These are phyloP conservation scores for Alca torda DNA, from an alignment of 2,797 vertebrate species.

Conservation along the genomic window DNA sequence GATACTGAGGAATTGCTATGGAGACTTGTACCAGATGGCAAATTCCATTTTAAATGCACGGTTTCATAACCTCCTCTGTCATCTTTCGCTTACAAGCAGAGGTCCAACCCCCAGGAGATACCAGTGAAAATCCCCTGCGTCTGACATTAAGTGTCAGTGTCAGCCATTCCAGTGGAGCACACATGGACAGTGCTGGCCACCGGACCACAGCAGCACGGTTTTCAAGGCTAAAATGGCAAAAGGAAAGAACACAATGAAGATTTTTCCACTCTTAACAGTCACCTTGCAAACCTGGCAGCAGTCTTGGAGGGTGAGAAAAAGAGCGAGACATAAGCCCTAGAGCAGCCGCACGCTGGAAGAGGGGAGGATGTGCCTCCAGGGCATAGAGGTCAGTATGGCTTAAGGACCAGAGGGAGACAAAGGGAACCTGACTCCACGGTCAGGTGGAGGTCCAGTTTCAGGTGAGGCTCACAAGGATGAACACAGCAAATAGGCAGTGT, in stretches of 20 bases:
- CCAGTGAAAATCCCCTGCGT: background rate
- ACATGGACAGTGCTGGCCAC: too few species aligned
- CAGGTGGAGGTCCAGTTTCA: background rate
- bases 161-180: background rate
- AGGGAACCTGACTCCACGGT: background rate
- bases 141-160: background rate
- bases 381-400: background rate
- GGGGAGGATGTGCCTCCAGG: background rate
- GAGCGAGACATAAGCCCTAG: background rate
- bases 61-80: background rate
- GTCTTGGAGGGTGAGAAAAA: background rate
- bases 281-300: background rate
- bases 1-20: background rate
- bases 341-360: fast-evolving
- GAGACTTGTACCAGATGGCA: background rate
- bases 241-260: background rate
- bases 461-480: background rate
- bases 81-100: background rate
- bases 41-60: background rate
- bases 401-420: background rate
- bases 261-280: background rate
- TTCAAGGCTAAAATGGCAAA: background rate
- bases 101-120: background rate
- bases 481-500: background rate
- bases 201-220: background rate